Evolutionary conservation across 2,113 vertebrate species (phyloP).

Genomic region (Thalassarche chlororhynchos): DNA sequence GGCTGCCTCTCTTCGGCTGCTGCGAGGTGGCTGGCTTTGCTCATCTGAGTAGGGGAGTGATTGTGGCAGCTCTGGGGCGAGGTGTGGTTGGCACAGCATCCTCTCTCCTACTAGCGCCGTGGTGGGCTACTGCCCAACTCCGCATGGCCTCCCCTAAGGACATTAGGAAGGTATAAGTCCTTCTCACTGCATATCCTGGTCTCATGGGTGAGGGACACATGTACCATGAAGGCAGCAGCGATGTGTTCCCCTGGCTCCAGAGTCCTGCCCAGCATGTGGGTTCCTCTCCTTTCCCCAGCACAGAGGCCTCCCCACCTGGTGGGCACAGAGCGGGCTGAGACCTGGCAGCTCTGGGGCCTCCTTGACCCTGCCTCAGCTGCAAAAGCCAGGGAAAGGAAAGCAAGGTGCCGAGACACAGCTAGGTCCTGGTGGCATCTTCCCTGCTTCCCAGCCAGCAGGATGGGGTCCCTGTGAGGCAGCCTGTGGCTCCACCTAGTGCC

Average conservation of each 20-base stretch:
- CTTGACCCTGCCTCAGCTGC: background rate
- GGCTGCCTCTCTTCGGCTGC: background rate
- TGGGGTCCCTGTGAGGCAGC: background rate
- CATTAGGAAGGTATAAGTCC: background rate
- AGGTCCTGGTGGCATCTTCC: background rate
- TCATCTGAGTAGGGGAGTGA: background rate
- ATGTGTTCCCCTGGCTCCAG: background rate
- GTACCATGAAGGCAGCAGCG: background rate
- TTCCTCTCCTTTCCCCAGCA: background rate
- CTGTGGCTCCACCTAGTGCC: conserved; percentile 54
- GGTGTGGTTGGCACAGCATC: background rate
- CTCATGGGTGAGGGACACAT: background rate
- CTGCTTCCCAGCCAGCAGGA: background rate
- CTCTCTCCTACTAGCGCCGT: fast-evolving
- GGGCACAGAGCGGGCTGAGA: background rate
- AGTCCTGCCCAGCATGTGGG: too few species aligned
- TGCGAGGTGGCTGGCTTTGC: background rate
- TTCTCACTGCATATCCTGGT: background rate
- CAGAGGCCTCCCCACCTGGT: background rate
- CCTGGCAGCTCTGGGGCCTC: background rate
- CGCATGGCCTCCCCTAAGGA: background rate
- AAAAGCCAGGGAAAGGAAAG: background rate
- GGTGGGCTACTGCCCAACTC: background rate
- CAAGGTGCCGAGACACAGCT: background rate
- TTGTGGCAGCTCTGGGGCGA: fast-evolving